Evolutionary conservation across 1,140 invertebrate species (phyloP).

Genomic region (Heliconius nattereri): DNA sequence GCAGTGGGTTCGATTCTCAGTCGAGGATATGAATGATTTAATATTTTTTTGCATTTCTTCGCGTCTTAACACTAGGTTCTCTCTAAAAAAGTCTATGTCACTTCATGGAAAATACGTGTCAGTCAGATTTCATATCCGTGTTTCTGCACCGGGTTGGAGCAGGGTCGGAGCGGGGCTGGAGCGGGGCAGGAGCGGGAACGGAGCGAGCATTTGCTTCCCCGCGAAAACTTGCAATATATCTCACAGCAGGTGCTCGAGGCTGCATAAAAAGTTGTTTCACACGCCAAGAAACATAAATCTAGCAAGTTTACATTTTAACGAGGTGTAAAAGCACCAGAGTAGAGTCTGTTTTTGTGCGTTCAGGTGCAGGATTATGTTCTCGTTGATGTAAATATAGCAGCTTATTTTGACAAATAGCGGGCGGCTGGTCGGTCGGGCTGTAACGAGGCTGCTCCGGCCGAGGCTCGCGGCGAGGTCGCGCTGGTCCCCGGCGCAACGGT

Average conservation of each 20-base stretch:
- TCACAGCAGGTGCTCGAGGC: constrained; percentile 40
- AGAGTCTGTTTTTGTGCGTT: neutral
- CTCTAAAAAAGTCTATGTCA: neutral
- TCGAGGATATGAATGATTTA: no score
- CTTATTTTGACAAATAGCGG: constrained; percentile 57
- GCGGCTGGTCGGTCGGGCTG: constrained; percentile 31
- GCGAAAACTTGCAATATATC: constrained; percentile 38
- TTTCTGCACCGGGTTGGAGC: neutral
- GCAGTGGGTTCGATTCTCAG: no score
- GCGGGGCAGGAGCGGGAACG: neutral
- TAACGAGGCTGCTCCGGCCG: constrained; percentile 22
- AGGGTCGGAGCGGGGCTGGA: no score
- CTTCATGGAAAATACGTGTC: neutral
- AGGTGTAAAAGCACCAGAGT: neutral
- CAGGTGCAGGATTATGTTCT: neutral
- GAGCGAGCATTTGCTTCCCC: constrained; percentile 18
- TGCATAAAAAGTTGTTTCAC: constrained; percentile 35
- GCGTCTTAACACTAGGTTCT: no score
- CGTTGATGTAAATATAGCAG: constrained; percentile 34
- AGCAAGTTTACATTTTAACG: neutral
- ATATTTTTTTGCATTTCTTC: no score
- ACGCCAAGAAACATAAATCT: constrained; percentile 26
- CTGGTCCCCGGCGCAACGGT: constrained; percentile 36
- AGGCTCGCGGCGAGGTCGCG: constrained; percentile 39
- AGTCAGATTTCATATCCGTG: constrained; percentile 23